These are phyloP conservation scores for Artemisiospiza belli DNA, from an alignment of 2,113 vertebrate species.

Conservation along the genomic window DNA sequence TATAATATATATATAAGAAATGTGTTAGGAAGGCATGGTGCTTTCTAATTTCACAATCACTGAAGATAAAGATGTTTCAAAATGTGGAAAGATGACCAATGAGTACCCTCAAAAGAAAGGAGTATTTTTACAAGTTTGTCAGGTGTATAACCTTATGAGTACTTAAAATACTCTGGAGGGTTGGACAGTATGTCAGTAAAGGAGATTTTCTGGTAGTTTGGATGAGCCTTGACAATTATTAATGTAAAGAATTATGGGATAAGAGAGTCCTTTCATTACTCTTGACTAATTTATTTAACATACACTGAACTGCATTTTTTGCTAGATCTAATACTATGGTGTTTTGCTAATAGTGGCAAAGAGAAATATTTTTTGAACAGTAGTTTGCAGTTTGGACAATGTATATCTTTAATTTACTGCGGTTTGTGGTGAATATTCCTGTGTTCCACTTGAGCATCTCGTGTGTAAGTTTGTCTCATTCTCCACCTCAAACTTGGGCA, in stretches of 20 bases:
- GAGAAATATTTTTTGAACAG: background rate
- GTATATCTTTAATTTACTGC: background rate
- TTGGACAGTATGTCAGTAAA: background rate
- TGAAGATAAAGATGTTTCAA: background rate
- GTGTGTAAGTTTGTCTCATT: background rate
- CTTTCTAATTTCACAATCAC: background rate
- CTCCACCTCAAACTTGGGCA: background rate
- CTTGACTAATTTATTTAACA: background rate
- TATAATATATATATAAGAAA: too few species aligned
- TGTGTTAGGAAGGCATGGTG: too few species aligned
- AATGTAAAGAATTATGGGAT: background rate
- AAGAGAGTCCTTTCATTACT: background rate
- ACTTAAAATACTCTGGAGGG: background rate
- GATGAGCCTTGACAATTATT: background rate
- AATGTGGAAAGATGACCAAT: background rate
- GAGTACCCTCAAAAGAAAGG: background rate
- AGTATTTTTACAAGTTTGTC: background rate
- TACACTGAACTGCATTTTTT: background rate
- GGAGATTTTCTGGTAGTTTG: background rate
- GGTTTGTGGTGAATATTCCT: background rate
- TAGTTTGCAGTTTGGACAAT: background rate
- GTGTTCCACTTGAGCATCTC: background rate
- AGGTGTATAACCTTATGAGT: background rate
- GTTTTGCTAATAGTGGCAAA: background rate
- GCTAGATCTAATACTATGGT: background rate